A percentile compares a stretch with the other conserved stretches of the same genome.
Conservation (phyloP, 37 sponge, comb jelly and placozoan genomes). For the Dysidea cf. avara region DNA sequence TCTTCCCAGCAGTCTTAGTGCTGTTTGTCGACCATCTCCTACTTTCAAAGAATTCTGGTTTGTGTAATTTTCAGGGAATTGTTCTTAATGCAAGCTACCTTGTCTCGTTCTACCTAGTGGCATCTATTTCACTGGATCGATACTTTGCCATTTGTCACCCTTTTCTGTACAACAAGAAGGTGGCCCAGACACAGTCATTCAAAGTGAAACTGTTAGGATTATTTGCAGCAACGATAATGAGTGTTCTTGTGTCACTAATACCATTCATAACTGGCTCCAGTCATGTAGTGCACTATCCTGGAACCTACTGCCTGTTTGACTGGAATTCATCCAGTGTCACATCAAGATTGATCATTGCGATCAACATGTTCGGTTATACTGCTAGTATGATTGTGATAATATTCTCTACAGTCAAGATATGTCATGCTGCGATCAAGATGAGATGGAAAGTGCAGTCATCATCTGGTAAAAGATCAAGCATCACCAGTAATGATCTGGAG, state of each 20-base stretch:
- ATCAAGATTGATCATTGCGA: neutral
- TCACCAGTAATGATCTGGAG: neutral
- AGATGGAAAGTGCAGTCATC: constrained; percentile 5
- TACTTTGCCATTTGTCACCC: neutral
- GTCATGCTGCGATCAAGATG: neutral
- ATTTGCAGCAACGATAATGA: neutral
- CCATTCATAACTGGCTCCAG: neutral
- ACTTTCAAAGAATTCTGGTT: no score
- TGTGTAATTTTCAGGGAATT: neutral
- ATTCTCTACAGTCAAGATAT: neutral
- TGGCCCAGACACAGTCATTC: no score
- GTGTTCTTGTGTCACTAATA: neutral
- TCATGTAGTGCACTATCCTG: neutral
- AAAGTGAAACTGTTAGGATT: neutral
- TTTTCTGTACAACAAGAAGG: constrained; percentile 9
- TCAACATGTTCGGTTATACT: neutral
- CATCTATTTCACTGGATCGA: neutral
- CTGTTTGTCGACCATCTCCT: neutral
- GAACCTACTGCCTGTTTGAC: constrained; percentile 1
- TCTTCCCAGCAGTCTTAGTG: neutral
- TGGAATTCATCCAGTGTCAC: neutral
- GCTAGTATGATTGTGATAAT: neutral
- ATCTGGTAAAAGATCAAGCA: neutral
- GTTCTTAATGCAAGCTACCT: constrained; percentile 4
- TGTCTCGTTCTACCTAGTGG: neutral